Evolutionary conservation across 2,797 vertebrate genomes (phyloP), one percentile per base, ranked within the genome.

Genomic region (Danionella dracula): DNA sequence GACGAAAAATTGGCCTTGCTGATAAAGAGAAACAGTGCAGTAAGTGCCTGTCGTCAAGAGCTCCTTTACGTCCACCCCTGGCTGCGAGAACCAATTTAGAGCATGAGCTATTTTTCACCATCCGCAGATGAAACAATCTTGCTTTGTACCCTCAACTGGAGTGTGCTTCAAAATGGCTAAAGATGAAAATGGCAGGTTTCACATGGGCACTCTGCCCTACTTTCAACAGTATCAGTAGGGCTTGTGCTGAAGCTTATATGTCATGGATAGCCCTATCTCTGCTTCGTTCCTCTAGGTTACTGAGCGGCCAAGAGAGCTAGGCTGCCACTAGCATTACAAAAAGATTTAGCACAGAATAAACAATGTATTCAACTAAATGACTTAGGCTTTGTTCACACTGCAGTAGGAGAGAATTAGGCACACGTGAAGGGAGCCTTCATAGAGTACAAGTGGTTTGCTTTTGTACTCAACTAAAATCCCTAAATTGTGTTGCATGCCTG

Each of bases 101-200:
- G 48, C 31, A 51, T 11, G 21, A 49, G 63, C 49, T 59, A 44
- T 66, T 66, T 73, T 60, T 68, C 41, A 40, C 38, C 40, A 10
- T 15, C 60, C 11, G 27, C 44, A 66, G 67, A 60, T 45, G 53
- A 70, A 78, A 74, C 69, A 68, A 74, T 74, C 70, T 68, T 50
- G 71, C 57, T 58, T 53, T 69, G 64, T 72, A 57, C 37, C 68
- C 73, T 66, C 46, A 59, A 58, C 72, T 53, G 64, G 48, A 75
- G 70, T 68, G 66, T 53, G 59, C 69, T 63, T 72, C 32, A 62
- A 53, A 62, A 53, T 63, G 68, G 38, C 66, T 66, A 72, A 61
- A 70, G 66, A 74, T 70, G 66, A 74, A 78, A 78, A 76, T 67
- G 74, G 68, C 50, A 60, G 69, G 58, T 68, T 68, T 66, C 68